A percentile compares a stretch with the other conserved stretches of the same genome.
These are phyloP conservation scores for Drosophila longiperda DNA, from an alignment of 2,888 invertebrate species.

Conservation along the genomic window DNA sequence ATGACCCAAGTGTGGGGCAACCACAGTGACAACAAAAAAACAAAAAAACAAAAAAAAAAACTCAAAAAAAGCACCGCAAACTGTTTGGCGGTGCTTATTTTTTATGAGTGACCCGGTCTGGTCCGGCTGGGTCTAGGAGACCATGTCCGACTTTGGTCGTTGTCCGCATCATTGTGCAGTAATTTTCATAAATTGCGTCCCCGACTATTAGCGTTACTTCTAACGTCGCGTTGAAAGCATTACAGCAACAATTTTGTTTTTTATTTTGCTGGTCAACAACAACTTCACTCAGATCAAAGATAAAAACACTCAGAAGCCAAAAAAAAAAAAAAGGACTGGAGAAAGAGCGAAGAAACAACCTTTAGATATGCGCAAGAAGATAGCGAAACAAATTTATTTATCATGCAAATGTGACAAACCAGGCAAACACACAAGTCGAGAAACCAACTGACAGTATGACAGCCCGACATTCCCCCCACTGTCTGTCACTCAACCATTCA, in stretches of 20 bases:
- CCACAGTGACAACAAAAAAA: constrained; percentile 49
- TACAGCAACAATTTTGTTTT: constrained; percentile 47
- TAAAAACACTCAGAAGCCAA: constrained; percentile 24
- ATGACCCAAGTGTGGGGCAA: constrained; percentile 49
- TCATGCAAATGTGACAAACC: constrained; percentile 71
- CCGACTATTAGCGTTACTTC: constrained; percentile 76
- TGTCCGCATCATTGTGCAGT: constrained; percentile 74
- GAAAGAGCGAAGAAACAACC: constrained; percentile 19
- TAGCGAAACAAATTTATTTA: constrained; percentile 68
- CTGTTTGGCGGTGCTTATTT: constrained; percentile 59
- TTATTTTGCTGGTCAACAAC: constrained; percentile 24
- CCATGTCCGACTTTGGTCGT: constrained; percentile 51
- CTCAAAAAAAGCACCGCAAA: constrained; percentile 42
- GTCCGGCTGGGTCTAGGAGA: constrained; percentile 13
- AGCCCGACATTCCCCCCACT: constrained; percentile 31
- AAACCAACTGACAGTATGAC: constrained; percentile 38
- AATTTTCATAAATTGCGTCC: constrained; percentile 80
- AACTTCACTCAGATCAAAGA: constrained; percentile 42
- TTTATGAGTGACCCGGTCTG: constrained; percentile 58
- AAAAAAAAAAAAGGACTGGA: not conserved
- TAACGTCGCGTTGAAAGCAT: constrained; percentile 72
- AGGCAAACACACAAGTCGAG: constrained; percentile 38
- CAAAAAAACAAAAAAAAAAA: constrained; percentile 20
- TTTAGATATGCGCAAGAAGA: constrained; percentile 40
- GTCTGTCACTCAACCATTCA: constrained; percentile 38